Evolutionary conservation across 1,140 invertebrate genomes (phyloP), one percentile per base, ranked within the genome.

Genomic region (Physella acuta): DNA sequence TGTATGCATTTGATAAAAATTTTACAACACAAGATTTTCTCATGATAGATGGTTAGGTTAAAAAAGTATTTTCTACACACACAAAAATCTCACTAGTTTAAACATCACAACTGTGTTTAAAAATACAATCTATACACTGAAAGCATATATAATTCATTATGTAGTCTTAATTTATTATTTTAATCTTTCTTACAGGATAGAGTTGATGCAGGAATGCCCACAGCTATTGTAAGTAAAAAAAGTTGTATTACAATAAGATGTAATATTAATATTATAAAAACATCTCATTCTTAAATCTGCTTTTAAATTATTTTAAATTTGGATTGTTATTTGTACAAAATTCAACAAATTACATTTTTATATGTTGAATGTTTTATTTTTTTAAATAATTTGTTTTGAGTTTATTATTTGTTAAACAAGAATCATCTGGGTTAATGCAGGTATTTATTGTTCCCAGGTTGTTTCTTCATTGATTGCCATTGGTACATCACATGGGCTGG

Each of bases 401-500:
- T n/a, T n/a, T n/a, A n/a, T n/a, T n/a, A n/a, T n/a, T n/a, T n/a
- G n/a, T n/a, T n/a, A n/a, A n/a, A n/a, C n/a, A n/a, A n/a, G n/a
- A n/a, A n/a, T n/a, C n/a, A n/a, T n/a, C n/a, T n/a, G n/a, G n/a
- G n/a, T n/a, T n/a, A n/a, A n/a, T n/a, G n/a, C n/a, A n/a, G n/a
- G n/a, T n/a, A n/a, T 67, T 36, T 28, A 36, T 68, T 52, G 64
- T 62, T 78, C 78, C 20, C 67, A 83, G 84, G 92, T 91, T 49
- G 91, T 92, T 63, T 88, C 89, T 1, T 90, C 90, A 58, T 89
- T 92, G 78, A 91, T 97, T 73, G 92, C 92, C 26, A 89, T 98
- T 58, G 95, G 96, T 39, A 98, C 95, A 51, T 94, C 93, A 49
- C 94, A 97, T 86, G 95, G 95, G 28, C 88, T 95, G 70, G 89